A percentile compares a stretch with the other conserved stretches of the same genome.
Evolutionary conservation across 1,140 invertebrate genomes (phyloP).

Genomic region (Asobara japonica): DNA sequence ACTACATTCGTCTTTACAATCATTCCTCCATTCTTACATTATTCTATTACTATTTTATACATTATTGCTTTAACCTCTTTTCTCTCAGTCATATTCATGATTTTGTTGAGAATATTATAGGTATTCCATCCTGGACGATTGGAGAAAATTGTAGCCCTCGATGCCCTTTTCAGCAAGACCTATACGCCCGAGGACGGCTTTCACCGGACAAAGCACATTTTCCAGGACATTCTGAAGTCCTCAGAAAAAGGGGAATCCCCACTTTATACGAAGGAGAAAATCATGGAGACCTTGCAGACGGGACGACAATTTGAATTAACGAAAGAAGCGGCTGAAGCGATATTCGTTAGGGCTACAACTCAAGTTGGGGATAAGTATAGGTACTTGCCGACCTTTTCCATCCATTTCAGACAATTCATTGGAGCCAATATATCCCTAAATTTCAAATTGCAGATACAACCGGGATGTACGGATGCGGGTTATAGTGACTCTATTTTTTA

Average conservation of each 20-base stretch:
- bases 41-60: too few species aligned
- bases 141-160: slow-evolving; percentile 59
- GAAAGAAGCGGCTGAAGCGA: slow-evolving; percentile 61
- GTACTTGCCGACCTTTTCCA: too few species aligned
- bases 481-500: slow-evolving; percentile 28
- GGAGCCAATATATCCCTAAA: too few species aligned
- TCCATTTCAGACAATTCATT: too few species aligned
- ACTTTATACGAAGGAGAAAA: slow-evolving; percentile 65
- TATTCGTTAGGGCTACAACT: slow-evolving; percentile 64
- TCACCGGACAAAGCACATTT: slow-evolving; percentile 43
- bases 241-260: slow-evolving; percentile 44
- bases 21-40: too few species aligned
- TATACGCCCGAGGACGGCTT: slow-evolving; percentile 49
- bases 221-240: slow-evolving; percentile 45
- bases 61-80: too few species aligned
- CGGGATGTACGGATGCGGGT: slow-evolving; percentile 56
- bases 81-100: background rate
- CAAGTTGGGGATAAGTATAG: slow-evolving; percentile 51
- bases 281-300: slow-evolving; percentile 60
- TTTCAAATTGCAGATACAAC: slow-evolving; percentile 52
- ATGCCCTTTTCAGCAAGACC: slow-evolving; percentile 57
- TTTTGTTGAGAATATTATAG: too few species aligned
- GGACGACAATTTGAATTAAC: slow-evolving; percentile 54
- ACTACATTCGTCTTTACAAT: too few species aligned
- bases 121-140: background rate